Evolutionary conservation across 2,888 invertebrate genomes (phyloP).

Genomic region (Schizaphis graminum): DNA sequence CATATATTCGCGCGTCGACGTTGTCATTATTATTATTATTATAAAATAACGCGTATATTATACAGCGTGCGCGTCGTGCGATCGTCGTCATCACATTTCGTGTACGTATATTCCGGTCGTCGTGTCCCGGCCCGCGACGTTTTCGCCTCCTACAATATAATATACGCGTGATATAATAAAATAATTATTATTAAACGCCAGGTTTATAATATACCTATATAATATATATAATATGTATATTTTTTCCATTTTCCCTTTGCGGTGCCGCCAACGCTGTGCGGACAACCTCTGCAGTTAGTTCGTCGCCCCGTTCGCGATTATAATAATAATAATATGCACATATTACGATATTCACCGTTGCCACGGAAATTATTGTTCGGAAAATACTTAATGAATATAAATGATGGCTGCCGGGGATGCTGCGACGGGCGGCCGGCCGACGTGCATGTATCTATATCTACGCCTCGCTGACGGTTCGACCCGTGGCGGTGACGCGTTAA

Average conservation of each 20-base stretch:
- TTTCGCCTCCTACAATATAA: neutral
- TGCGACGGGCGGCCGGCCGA: neutral
- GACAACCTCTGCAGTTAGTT: neutral
- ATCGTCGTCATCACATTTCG: neutral
- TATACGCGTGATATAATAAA: neutral
- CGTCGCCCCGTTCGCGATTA: neutral
- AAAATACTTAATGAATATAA: slow-evolving; percentile 56
- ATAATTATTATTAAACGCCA: neutral
- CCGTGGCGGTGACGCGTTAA: neutral
- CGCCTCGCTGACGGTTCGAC: neutral
- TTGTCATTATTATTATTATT: neutral
- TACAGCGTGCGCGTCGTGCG: neutral
- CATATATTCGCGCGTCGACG: neutral
- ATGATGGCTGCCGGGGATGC: neutral
- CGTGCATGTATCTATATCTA: neutral
- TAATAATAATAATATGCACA: neutral
- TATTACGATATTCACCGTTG: slow-evolving; percentile 19
- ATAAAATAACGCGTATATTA: neutral
- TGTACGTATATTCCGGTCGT: neutral
- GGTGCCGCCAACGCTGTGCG: neutral
- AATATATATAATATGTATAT: too few species aligned
- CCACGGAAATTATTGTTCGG: slow-evolving; percentile 24
- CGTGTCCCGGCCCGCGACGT: neutral
- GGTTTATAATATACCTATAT: neutral
- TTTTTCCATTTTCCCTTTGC: neutral